These are phyloP conservation scores for Stichodactyla helianthus DNA, from an alignment of 64 coral and sea anemone genomes.

Conservation along the genomic window DNA sequence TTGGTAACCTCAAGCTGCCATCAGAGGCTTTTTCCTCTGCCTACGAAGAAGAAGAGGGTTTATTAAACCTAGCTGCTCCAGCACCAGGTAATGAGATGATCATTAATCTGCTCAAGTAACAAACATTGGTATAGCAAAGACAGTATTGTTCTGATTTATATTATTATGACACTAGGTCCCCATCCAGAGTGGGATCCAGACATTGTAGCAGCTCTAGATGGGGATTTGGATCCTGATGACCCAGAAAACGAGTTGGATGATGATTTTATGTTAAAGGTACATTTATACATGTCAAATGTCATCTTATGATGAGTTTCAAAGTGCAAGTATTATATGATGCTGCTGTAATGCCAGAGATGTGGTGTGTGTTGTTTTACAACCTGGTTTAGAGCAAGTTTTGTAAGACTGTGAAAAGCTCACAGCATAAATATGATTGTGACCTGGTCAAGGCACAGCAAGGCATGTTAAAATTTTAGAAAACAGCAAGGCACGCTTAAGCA, in stretches of 20 bases:
- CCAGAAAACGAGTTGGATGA: conserved; percentile 81
- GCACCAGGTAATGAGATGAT: conserved; percentile 43
- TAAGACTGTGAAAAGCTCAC: no score
- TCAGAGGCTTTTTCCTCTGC: conserved; percentile 74
- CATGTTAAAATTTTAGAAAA: no score
- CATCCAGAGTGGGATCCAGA: conserved; percentile 95
- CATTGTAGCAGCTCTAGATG: conserved; percentile 90
- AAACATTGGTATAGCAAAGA: no score
- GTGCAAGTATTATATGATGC: no score
- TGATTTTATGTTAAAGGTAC: conserved; percentile 86
- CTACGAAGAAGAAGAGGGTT: conserved; percentile 71
- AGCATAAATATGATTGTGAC: no score
- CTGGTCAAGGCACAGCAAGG: no score
- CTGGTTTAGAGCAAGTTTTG: no score
- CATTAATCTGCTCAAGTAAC: background rate
- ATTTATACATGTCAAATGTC: background rate
- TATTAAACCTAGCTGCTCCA: conserved; percentile 82
- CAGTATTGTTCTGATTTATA: background rate
- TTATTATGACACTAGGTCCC: conserved; percentile 27
- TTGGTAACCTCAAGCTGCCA: conserved; percentile 77
- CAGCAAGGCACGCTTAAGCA: no score
- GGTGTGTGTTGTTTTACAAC: no score
- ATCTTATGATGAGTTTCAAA: background rate
- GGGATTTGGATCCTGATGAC: conserved; percentile 79
- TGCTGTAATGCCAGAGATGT: no score